These are phyloP conservation scores for Craseonycteris thonglongyai DNA, from an alignment of 2,113 vertebrate genomes.

Conservation along the genomic window DNA sequence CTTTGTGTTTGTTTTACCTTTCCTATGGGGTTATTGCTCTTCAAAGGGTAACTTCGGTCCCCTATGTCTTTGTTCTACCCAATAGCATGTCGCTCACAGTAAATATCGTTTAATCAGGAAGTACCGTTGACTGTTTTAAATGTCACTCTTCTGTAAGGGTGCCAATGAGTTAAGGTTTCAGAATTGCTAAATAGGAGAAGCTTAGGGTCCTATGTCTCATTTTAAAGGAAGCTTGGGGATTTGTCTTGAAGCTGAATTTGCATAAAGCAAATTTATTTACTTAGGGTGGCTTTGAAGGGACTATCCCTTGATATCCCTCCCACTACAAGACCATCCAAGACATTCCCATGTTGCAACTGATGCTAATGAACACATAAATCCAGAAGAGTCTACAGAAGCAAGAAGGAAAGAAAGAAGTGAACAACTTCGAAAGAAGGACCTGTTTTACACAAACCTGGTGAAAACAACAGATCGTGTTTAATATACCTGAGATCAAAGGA, in stretches of 20 bases:
- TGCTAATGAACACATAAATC: not conserved
- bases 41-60: not conserved
- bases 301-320: not conserved
- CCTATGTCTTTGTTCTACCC: not conserved
- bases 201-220: not conserved
- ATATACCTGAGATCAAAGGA: slow-evolving; percentile 88
- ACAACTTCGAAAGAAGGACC: not conserved
- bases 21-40: not conserved
- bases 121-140: not conserved
- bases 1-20: slow-evolving; percentile 6
- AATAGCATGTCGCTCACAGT: not conserved
- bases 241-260: slow-evolving; percentile 12
- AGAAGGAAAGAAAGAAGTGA: not conserved
- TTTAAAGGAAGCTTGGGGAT: not conserved
- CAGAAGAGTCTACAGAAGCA: not conserved
- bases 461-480: not conserved
- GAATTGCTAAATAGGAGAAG: slow-evolving; percentile 24
- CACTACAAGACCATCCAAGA: not conserved
- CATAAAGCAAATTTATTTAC: not conserved
- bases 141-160: not conserved
- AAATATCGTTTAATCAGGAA: not conserved
- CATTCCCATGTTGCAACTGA: not conserved
- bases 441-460: not conserved
- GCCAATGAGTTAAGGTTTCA: not conserved
- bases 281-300: not conserved